Conservation (phyloP, 2,888 invertebrate genomes). For the Hyposoter dolosus region DNA sequence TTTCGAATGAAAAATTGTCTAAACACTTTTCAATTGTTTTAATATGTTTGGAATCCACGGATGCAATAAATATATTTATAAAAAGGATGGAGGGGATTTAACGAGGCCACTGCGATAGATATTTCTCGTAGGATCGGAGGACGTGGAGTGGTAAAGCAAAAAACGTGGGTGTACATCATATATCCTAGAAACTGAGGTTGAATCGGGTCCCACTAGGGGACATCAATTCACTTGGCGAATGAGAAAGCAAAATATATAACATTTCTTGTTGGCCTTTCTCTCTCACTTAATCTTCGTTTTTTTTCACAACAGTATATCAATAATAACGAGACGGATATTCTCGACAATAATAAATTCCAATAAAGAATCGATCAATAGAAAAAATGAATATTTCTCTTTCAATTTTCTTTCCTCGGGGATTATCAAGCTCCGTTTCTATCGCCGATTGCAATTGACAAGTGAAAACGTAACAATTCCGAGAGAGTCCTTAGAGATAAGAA, state of each 20-base stretch:
- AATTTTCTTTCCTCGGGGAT: neutral
- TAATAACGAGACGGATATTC: slow-evolving; percentile 20
- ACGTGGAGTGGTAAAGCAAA: slow-evolving; percentile 31
- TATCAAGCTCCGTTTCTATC: neutral
- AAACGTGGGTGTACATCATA: slow-evolving; percentile 40
- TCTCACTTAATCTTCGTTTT: neutral
- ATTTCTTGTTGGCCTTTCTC: slow-evolving; percentile 32
- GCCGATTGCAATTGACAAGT: neutral
- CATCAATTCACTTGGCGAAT: slow-evolving; percentile 58
- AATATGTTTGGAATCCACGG: neutral
- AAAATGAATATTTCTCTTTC: slow-evolving; percentile 1
- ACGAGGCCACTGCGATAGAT: slow-evolving; percentile 45
- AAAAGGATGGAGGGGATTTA: slow-evolving; percentile 9
- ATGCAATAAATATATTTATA: neutral
- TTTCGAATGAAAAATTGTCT: neutral
- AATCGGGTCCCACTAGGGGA: slow-evolving; percentile 44
- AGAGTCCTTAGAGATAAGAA: neutral
- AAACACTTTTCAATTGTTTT: neutral
- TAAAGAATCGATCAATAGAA: slow-evolving; percentile 5
- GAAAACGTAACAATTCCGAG: neutral
- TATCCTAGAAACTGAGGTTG: slow-evolving; percentile 42
- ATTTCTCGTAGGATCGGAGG: slow-evolving; percentile 40
- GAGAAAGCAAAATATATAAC: slow-evolving; percentile 39
- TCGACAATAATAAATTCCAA: slow-evolving; percentile 38
- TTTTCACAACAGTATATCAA: neutral